Evolutionary conservation across 2,888 invertebrate genomes (phyloP), one percentile per base, ranked within the genome.

Genomic region (Hydraecia micacea): DNA sequence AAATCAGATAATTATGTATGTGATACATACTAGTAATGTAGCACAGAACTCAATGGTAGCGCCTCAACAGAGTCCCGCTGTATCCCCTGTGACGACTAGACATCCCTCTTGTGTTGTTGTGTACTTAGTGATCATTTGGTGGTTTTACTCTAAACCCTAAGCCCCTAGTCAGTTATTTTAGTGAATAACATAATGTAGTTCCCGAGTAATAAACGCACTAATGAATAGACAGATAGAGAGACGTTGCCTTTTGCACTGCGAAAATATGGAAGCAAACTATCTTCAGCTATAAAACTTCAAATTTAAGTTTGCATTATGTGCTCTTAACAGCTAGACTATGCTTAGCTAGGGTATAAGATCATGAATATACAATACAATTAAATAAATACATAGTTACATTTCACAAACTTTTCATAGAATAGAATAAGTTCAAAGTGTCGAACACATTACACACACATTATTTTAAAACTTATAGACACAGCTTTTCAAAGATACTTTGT

Each of bases 401-500:
- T 32, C 52, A 42, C 18, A 76, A 32, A 52, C 15, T 65, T 58
- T 13, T 15, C 28, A 9, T 39, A 66, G 8, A 52, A 46, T 21
- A 25, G 18, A 49, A 63, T 36, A n/a, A 52, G 2, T 77, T 63
- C 8, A 39, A 39, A 42, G 15, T 46, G 18, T 32, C 15, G 36
- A 9, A 62, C 60, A n/a, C n/a, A n/a, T n/a, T 32, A 32, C 49
- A 67, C n/a, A 42, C 49, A n/a, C n/a, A 62, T n/a, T 73, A 73
- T 9, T 66, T 63, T 58, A 15, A 63, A 49, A 72, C 71, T 65
- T 18, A 9, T n/a, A 8, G 3, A 11, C n/a, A 11, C 71, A 76
- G 58, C 55, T 73, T 72, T n/a, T 32, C 46, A 21, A 42, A 49
- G 15, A 55, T 13, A 28, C 7, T 70, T 66, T 25, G 21, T 58